Percentiles rank a stretch among this genome's conserved stretches.
phyloP scores from a whole-genome alignment of 2,888 invertebrate genomes.

The Hypomecis punctinalis region DNA sequence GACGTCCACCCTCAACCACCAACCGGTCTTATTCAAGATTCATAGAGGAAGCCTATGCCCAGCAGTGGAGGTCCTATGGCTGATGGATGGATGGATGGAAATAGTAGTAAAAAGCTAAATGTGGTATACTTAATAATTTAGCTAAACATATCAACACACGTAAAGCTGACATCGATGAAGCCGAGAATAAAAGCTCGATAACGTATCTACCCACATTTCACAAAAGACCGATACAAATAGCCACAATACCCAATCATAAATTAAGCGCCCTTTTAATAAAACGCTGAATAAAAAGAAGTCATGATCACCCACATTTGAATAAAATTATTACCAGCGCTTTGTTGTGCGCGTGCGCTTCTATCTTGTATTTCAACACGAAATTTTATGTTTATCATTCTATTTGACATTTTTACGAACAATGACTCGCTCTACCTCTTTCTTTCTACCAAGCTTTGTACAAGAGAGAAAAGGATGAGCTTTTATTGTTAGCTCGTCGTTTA shows the following conservation, averaged over 20 bases:
- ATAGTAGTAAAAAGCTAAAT: too few species aligned
- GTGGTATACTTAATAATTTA: too few species aligned
- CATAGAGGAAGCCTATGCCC: too few species aligned
- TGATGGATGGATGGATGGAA: too few species aligned
- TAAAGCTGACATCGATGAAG: slow-evolving; percentile 5
- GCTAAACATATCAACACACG: slow-evolving; percentile 26
- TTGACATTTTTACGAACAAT: slow-evolving; percentile 83
- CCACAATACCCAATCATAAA: slow-evolving; percentile 58
- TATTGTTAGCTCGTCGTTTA: slow-evolving; percentile 67
- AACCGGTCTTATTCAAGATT: too few species aligned
- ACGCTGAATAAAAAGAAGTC: slow-evolving; percentile 56
- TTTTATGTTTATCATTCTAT: slow-evolving; percentile 83
- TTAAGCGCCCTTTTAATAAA: slow-evolving; percentile 59
- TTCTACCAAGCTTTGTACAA: slow-evolving; percentile 48
- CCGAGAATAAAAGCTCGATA: slow-evolving; percentile 35
- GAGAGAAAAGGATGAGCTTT: slow-evolving; percentile 64
- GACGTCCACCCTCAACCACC: too few species aligned
- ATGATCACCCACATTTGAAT: slow-evolving; percentile 69
- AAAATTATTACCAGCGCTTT: slow-evolving; percentile 71
- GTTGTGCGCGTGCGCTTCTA: slow-evolving; percentile 67
- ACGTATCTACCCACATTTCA: slow-evolving; percentile 21
- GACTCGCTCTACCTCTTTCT: slow-evolving; percentile 61
- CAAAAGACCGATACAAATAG: slow-evolving; percentile 48
- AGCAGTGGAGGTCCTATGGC: too few species aligned
- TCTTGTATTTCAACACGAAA: slow-evolving; percentile 74